A percentile compares a stretch with the other conserved stretches of the same genome.
Conservation (phyloP, 2,888 invertebrate genomes). For the Gasteruption jaculator region DNA sequence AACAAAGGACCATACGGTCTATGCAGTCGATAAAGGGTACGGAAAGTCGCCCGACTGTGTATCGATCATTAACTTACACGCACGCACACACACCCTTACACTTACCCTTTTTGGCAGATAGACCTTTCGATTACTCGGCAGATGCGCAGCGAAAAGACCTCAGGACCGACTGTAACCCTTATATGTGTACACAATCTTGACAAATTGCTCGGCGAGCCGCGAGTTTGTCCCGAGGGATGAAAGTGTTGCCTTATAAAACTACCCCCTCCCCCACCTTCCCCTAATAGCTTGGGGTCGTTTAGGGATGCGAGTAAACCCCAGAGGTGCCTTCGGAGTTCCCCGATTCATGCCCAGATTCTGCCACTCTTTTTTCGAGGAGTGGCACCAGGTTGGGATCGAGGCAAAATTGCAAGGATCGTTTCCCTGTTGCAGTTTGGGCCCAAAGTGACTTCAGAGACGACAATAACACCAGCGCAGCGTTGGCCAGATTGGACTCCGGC, state of each 20-base stretch:
- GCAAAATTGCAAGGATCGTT: conserved; percentile 15
- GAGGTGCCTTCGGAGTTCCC: no score
- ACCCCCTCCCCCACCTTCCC: no score
- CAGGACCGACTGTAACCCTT: conserved; percentile 48
- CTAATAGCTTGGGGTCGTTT: no score
- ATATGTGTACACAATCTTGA: conserved; percentile 44
- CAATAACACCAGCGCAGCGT: conserved; percentile 66
- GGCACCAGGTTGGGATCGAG: no score
- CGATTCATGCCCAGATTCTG: conserved; percentile 12
- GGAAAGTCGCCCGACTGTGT: no score
- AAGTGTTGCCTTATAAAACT: no score
- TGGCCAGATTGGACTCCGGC: conserved; percentile 56
- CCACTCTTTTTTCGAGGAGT: conserved; percentile 7
- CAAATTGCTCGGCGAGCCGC: conserved; percentile 51
- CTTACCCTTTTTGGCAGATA: conserved; percentile 47
- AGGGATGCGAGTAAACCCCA: no score
- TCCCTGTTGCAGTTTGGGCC: conserved; percentile 75
- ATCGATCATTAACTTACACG: no score
- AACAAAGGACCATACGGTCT: conserved; percentile 43
- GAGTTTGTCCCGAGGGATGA: conserved; percentile 36
- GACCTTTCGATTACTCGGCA: conserved; percentile 36
- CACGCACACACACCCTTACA: conserved; percentile 43
- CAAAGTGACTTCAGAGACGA: conserved; percentile 85
- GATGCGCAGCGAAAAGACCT: no score
- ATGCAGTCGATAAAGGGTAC: no score